Evolutionary conservation across 37 sponge, comb jelly and placozoan species (phyloP), one percentile per base, ranked within the genome.

Genomic region (Chondrosia reniformis): DNA sequence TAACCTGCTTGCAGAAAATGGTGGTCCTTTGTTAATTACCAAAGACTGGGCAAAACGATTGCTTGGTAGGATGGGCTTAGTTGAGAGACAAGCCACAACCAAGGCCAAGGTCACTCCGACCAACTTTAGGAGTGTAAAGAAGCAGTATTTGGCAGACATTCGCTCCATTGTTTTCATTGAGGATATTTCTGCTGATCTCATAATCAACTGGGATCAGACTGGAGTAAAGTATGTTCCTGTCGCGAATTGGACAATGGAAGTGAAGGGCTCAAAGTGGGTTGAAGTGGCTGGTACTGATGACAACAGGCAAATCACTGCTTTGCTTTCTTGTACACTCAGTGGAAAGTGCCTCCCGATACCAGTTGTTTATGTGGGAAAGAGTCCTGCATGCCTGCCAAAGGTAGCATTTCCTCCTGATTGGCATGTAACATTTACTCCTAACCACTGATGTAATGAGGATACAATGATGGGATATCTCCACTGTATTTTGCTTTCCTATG

Each of bases 171-270:
- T 88, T 36, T 69, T 75, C 36, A 74, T 88, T 59, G 89, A 84
- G 44, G 89, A 84, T 13, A 88, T 88, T 19, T 81, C 89, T 44
- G 38, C 34, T 19, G 80, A 84, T 28, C 55, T 88, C 30, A 56
- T 84, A 3, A 80, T 83, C 46, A 88, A 88, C 76, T 83, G 84
- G 84, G 88, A 88, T 37, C 84, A 88, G 67, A 88, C 84, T 34
- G 88, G 78, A 24, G 75, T 88, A 21, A 74, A 82, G 17, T 81
- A 81, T 71, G 84, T 88, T 24, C 84, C 88, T 33, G 77, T 81
- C 41, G 45, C 61, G 12, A 76, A 63, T 9, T 83, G 84, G 88
- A 88, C 89, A 24, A 80, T 84, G 81, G 84, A 61, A 38, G 63
- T 73, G 40, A 61, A 75, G 45, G 89, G 77, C 19, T 73, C 85